Evolutionary conservation across 2,797 vertebrate genomes (phyloP), one percentile per base, ranked within the genome.

Genomic region (Cheirogaleus major): DNA sequence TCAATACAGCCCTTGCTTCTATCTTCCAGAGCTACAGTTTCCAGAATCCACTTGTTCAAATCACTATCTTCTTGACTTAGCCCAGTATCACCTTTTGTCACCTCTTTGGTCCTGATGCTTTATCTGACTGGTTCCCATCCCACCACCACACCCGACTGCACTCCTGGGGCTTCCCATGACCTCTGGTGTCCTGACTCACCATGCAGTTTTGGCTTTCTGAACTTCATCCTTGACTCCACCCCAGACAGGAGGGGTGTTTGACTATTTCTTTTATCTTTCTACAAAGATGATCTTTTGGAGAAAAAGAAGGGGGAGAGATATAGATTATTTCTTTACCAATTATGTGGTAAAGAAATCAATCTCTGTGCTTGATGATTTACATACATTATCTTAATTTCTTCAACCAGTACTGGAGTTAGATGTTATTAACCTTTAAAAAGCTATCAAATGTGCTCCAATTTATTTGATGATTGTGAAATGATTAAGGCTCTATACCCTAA

Each of bases 351-450:
- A 57, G 55, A 57, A 25, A 57, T 9, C 59, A 82, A 78, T 38
- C 22, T n/a, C 35, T 65, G 22, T 14, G 17, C 27, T 86, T 78
- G 45, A 15, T 79, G 41, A 61, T 89, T 94, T 89, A 79, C 13
- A 83, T 83, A 86, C 22, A 86, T 78, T 75, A 59, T 45, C 48
- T 89, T 86, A 69, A 89, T 93, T n/a, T 14, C 73, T 93, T 93
- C 63, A 73, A 70, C 59, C 38, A 45, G 59, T n/a, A 79, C 72
- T 84, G 7, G 25, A 94, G 10, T 52, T 78, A 57, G 18, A 89
- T 67, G 25, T 48, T 43, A 89, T 69, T 85, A 93, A 88, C 45
- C 41, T 93, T 95, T 93, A 76, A 91, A 57, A 93, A 84, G 55
- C 90, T 69, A 95, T 69, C 57, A 84, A 55, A 57, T 12, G 48